phyloP scores from a whole-genome alignment of 2,113 vertebrate genomes.

The Boleophthalmus pectinirostris region DNA sequence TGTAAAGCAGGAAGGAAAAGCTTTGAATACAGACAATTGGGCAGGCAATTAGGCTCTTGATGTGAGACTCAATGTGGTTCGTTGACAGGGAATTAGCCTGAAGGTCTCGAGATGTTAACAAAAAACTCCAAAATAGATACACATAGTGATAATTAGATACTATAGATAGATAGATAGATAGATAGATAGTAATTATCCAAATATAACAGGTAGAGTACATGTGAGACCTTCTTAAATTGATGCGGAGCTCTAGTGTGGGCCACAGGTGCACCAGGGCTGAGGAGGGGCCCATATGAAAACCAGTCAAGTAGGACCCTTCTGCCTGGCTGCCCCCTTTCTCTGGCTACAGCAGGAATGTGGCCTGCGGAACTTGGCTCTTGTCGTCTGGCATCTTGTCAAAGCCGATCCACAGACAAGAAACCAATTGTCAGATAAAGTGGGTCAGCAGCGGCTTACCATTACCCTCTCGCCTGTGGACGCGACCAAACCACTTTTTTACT shows the following conservation, averaged over 20 bases:
- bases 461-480: conserved; percentile 72
- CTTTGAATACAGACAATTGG: background rate
- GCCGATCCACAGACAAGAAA: conserved; percentile 83
- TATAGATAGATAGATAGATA: too few relatives aligned
- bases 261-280: conserved; percentile 73
- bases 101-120: background rate
- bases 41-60: conserved; percentile 5
- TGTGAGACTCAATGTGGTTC: background rate
- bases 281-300: conserved; percentile 68
- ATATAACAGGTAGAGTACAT: conserved; percentile 28
- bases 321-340: conserved; percentile 81
- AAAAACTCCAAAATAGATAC: background rate
- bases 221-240: conserved; percentile 21
- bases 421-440: conserved; percentile 85
- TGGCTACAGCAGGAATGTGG: conserved; percentile 75
- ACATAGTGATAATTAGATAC: too few relatives aligned
- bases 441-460: conserved; percentile 82
- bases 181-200: too few relatives aligned
- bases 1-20: background rate
- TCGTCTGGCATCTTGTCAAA: conserved; percentile 83
- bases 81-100: conserved; percentile 2
- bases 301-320: conserved; percentile 80
- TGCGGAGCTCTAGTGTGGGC: conserved; percentile 30
- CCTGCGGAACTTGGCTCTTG: conserved; percentile 79
- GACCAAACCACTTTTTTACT: conserved; percentile 61